Percentiles rank a stretch among this genome's conserved stretches.
Evolutionary conservation across 2,113 vertebrate species (phyloP).

Genomic region (Anoplopoma fimbria): DNA sequence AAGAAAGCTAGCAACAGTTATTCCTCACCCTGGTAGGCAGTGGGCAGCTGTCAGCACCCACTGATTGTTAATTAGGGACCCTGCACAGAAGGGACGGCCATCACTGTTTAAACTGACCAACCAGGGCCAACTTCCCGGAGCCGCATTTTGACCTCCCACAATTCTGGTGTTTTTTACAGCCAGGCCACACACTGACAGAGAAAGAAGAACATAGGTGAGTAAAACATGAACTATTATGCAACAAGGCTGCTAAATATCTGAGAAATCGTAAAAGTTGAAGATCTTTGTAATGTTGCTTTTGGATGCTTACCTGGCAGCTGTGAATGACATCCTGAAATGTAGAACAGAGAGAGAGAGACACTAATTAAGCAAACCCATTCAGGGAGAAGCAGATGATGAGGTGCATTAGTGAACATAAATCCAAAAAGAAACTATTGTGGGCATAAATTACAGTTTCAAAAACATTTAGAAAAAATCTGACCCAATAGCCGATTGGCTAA

Average conservation of each 20-base stretch:
- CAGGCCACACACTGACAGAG: constrained; percentile 1
- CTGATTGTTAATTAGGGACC: constrained; percentile 37
- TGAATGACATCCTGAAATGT: constrained; percentile 51
- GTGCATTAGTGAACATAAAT: background rate
- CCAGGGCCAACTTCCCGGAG: constrained; percentile 53
- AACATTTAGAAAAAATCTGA: background rate
- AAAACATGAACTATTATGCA: background rate
- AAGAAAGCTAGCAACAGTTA: background rate
- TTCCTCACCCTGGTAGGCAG: background rate
- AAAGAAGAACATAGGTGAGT: background rate
- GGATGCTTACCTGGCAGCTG: constrained; percentile 28
- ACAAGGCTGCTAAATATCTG: background rate
- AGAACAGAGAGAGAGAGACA: background rate
- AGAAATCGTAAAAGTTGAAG: background rate
- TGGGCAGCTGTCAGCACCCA: constrained; percentile 64
- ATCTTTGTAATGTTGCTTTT: background rate
- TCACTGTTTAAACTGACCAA: rapidly evolving
- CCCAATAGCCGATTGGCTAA: background rate
- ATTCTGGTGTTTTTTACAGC: rapidly evolving
- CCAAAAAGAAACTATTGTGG: background rate
- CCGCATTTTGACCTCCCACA: background rate
- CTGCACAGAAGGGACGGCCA: background rate
- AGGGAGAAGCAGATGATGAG: background rate
- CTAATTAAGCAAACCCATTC: background rate
- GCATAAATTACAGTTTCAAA: background rate